Base-by-base conservation (phyloP, 2,888 invertebrate genomes). In the Tipula helvola region DNA sequence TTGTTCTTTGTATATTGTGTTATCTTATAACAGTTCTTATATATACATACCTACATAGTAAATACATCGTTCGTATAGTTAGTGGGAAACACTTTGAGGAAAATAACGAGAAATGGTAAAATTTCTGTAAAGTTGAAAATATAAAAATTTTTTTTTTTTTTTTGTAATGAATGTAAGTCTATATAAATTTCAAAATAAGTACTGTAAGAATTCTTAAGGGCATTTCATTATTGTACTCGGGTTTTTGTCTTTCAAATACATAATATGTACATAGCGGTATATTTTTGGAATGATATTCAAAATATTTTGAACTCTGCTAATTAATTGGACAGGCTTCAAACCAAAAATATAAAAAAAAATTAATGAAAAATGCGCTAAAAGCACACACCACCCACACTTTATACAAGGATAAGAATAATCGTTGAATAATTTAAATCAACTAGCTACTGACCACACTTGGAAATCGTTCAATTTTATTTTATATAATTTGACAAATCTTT, bases 401-500 rank as follows among this genome's bases (percentile, higher is more conserved):
- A 71, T 28, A 28, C 10, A 28, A 71, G 71, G 71, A 71, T 71
- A 18, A 18, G 28, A 71, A 18, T 71, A 71, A 71, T 71, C 71
- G 71, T 28, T 13, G 28, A 71, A 71, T 71, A 71, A 71, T 71
- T 71, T 71, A 71, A 71, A 71, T 71, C 71, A 71, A 71, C 71
- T 71, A 71, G 10, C 10, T n/a, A 71, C 71, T 71, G 28, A 57
- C 52, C 28, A 71, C 71, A 71, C 71, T 71, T 71, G 28, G 28
- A 71, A 71, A 71, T 28, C 71, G 28, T 71, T 71, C 18, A 71
- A 71, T 16, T 57, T 52, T 5, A 7, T 57, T 57, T 18, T 57
- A 12, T 84, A 84, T 39, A 84, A 39, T 84, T 84, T 84, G 84
- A 84, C 84, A 84, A 84, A 84, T 84, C 84, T 84, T 39, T 39